Percentiles rank a stretch among this genome's conserved stretches.
phyloP scores from a whole-genome alignment of 2,113 vertebrate genomes.

The Nematolebias whitei region DNA sequence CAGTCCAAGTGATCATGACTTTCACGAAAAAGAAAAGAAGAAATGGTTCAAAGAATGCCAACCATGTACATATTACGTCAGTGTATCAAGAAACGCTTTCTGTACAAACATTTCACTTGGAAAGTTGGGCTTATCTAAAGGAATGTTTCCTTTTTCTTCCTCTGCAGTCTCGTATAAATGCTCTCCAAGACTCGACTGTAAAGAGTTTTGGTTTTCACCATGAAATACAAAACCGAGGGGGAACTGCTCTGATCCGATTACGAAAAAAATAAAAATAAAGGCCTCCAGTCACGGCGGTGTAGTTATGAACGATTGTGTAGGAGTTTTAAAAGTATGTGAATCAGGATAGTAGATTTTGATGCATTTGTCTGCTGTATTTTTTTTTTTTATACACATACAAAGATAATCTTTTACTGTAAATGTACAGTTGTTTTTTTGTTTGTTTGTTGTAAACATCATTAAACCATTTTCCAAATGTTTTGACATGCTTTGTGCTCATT shows the following conservation, averaged over 20 bases:
- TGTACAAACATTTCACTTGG: conserved; percentile 81
- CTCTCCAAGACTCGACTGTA: conserved; percentile 67
- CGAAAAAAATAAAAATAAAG: conserved; percentile 42
- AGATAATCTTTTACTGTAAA: conserved; percentile 95
- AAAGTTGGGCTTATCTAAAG: conserved; percentile 80
- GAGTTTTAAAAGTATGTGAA: conserved; percentile 91
- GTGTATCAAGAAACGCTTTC: conserved; percentile 82
- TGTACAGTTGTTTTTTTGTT: conserved; percentile 95
- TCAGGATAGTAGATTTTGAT: conserved; percentile 96
- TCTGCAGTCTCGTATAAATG: conserved; percentile 67
- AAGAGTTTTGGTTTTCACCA: conserved; percentile 65
- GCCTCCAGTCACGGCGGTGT: conserved; percentile 69
- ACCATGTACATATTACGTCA: conserved; percentile 90
- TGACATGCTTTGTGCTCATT: conserved; percentile 71
- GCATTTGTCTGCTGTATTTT: conserved; percentile 99
- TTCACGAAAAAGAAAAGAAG: conserved; percentile 54
- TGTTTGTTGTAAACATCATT: conserved; percentile 99
- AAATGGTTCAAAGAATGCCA: conserved; percentile 59
- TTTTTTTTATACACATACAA: conserved; percentile 88
- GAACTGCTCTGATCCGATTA: conserved; percentile 84
- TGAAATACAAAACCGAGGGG: conserved; percentile 75
- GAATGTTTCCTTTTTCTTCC: conserved; percentile 71
- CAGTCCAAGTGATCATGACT: conserved; percentile 89
- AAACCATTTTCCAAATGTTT: conserved; percentile 99
- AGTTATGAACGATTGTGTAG: conserved; percentile 91